Evolutionary conservation across 2,113 vertebrate genomes (phyloP).

Genomic region (Elephas maximus): DNA sequence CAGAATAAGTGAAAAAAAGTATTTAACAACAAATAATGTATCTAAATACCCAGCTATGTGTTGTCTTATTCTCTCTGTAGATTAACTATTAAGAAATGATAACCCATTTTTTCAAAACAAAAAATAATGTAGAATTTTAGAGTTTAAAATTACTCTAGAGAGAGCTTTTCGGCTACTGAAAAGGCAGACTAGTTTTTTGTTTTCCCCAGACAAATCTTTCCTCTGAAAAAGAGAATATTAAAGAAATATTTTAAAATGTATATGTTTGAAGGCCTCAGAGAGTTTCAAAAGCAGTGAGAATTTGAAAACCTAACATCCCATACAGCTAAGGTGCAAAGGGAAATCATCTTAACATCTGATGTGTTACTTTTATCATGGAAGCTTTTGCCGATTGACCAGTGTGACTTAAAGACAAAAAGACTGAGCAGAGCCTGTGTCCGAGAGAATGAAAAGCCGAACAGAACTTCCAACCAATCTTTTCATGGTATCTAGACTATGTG

Average conservation of each 20-base stretch:
- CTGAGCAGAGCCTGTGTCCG: not conserved
- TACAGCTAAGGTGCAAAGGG: not conserved
- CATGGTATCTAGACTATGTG: too few relatives aligned
- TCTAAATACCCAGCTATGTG: not conserved
- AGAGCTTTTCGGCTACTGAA: not conserved
- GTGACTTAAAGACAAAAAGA: not conserved
- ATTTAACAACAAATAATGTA: constrained; percentile 11
- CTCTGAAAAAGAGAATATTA: constrained; percentile 19
- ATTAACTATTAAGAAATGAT: constrained; percentile 39
- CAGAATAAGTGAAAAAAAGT: constrained; percentile 41
- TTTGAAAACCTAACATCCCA: constrained; percentile 12
- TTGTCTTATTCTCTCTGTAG: not conserved
- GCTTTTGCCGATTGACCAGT: not conserved
- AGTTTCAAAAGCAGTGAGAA: constrained; percentile 28
- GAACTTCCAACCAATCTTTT: not conserved
- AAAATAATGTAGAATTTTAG: not conserved
- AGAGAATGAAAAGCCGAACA: not conserved
- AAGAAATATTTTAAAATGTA: not conserved
- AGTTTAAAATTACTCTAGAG: constrained; percentile 2
- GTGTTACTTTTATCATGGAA: not conserved
- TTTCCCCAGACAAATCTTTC: constrained; percentile 40
- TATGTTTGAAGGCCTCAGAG: not conserved
- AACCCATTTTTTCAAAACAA: constrained; percentile 33
- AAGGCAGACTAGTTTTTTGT: not conserved
- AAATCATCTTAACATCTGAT: not conserved